Conservation (phyloP, 2,797 vertebrate species). For the Oophaga sylvatica region DNA sequence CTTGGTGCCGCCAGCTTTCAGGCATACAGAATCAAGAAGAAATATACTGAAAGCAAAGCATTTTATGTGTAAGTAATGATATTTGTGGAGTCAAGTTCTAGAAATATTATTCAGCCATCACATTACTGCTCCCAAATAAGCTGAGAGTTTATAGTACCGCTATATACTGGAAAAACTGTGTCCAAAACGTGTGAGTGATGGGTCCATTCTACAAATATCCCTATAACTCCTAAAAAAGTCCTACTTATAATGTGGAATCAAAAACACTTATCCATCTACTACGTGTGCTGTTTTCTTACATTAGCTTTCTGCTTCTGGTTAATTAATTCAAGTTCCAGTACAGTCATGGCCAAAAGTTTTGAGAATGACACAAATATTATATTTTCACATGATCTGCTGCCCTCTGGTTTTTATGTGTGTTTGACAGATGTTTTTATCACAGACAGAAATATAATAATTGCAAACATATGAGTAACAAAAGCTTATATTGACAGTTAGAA, state of each 20-base stretch:
- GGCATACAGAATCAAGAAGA: neutral
- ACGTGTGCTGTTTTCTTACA: no score
- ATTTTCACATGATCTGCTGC: no score
- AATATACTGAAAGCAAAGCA: neutral
- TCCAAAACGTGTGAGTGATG: neutral
- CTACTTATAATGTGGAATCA: neutral
- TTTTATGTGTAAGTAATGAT: neutral
- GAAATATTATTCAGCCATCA: neutral
- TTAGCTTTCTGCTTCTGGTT: no score
- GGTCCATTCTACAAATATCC: neutral
- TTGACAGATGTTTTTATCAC: no score
- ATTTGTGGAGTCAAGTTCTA: neutral
- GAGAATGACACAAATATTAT: no score
- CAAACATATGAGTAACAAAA: no score
- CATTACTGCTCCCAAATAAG: neutral
- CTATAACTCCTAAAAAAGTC: neutral
- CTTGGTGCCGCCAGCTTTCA: no score
- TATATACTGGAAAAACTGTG: neutral
- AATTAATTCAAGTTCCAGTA: no score
- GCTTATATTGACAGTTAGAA: no score
- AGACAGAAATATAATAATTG: no score
- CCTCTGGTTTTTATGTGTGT: no score
- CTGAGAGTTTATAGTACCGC: neutral
- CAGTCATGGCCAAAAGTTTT: no score
- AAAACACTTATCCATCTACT: neutral